Evolutionary conservation across 2,797 vertebrate species (phyloP), one percentile per base, ranked within the genome.

Genomic region (Onychomys torridus): DNA sequence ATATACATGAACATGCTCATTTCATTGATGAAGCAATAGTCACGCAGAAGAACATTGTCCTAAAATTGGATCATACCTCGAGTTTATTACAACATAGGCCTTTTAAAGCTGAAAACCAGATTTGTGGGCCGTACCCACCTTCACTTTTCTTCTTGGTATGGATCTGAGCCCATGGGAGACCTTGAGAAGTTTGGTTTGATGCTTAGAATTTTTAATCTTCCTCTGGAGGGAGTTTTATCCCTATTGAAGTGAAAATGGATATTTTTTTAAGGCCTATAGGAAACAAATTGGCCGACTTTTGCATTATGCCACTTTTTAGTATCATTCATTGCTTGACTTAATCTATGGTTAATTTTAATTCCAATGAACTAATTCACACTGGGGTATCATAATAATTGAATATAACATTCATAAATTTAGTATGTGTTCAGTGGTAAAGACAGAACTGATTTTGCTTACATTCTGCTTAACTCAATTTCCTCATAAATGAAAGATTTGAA

Each of bases 141-240:
- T 94, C 23, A 40, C 52, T 96, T 94, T 93, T 49, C 95, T 96
- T 81, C 49, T 71, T 57, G 49, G 27, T 19, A 71, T 19, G 57
- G 32, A 89, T 87, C 88, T 86, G 69, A 96, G 76, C 27, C 55
- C 55, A 40, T 3, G n/a, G 61, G 90, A 96, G 93, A 81, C 34
- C 89, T 97, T 96, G 69, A 87, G 87, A 92, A 95, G 55, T 89
- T 96, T 97, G 55, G 57, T 92, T 71, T 93, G 55, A 77, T 59
- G 25, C 14, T 52, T 81, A 69, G n/a, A 27, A 75, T 86, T 81
- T 76, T 93, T 27, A 79, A 61, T 92, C 76, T 92, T 91, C 32
- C 40, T 95, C 90, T 52, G 83, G 19, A 97, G 32, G 65, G 67
- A 7, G 2, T 43, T 97, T 82, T 94, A 63, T 95, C 91, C 84